A percentile compares a stretch with the other conserved stretches of the same genome.
Evolutionary conservation across 2,888 invertebrate genomes (phyloP).

Genomic region (Philhelius pedissequus): DNA sequence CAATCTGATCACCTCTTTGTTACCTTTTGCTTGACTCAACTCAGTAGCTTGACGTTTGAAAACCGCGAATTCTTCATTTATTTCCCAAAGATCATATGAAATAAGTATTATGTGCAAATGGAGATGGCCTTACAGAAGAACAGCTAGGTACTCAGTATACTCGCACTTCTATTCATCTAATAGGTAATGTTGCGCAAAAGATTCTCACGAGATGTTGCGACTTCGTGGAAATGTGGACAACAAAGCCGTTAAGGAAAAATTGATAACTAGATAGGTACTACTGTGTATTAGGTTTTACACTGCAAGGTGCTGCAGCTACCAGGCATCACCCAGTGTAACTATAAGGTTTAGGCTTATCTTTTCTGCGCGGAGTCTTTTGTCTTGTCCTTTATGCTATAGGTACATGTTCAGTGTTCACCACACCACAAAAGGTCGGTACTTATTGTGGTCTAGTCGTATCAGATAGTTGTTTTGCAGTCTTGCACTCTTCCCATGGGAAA

Average conservation of each 20-base stretch:
- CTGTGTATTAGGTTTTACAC: conserved; percentile 37
- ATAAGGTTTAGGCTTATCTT: conserved; percentile 38
- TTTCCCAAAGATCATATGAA: conserved; percentile 53
- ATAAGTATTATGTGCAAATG: neutral
- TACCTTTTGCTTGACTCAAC: neutral
- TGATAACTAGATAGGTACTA: conserved; percentile 15
- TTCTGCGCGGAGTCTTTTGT: conserved; percentile 22
- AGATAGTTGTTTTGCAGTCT: conserved; percentile 34
- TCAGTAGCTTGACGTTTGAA: neutral
- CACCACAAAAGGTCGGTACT: conserved; percentile 66
- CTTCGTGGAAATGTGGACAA: conserved; percentile 57
- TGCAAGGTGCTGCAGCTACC: conserved; percentile 49
- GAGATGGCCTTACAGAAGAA: neutral
- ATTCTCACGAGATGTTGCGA: conserved; percentile 64
- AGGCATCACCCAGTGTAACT: neutral
- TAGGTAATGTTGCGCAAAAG: conserved; percentile 8
- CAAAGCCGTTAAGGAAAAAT: conserved; percentile 41
- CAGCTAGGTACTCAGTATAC: neutral
- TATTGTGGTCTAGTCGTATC: conserved; percentile 57
- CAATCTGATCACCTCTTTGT: conserved; percentile 17
- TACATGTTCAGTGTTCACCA: too few species aligned
- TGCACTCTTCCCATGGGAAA: conserved; percentile 59
- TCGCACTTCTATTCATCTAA: conserved; percentile 30
- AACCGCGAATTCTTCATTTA: conserved; percentile 58
- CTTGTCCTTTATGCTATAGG: conserved; percentile 28